Conservation (phyloP, 2,797 vertebrate species). For the Neopelma chrysocephalum region DNA sequence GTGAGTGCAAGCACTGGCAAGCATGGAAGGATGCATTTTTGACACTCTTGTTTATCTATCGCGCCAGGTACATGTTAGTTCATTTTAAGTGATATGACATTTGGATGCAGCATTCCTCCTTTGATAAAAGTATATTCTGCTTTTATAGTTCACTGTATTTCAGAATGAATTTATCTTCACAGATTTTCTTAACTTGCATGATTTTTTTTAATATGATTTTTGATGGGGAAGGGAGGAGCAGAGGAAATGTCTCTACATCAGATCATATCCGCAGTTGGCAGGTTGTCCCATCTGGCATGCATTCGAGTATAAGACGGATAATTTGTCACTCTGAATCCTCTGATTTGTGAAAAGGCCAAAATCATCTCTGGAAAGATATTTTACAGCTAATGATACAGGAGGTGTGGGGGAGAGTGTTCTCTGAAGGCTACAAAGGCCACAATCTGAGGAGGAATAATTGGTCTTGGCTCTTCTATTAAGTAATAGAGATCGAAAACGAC, state of each 20-base stretch:
- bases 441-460: constrained; percentile 56
- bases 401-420: constrained; percentile 36
- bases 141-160: not conserved
- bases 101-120: not conserved
- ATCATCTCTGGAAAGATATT: constrained; percentile 44
- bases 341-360: constrained; percentile 52
- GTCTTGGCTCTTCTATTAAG: constrained; percentile 44
- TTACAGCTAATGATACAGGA: constrained; percentile 47
- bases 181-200: not conserved
- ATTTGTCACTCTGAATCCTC: constrained; percentile 50
- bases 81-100: not conserved
- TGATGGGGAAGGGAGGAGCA: not conserved
- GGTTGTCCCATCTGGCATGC: constrained; percentile 37
- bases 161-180: not conserved
- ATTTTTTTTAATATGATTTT: not conserved
- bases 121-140: not conserved
- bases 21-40: not conserved
- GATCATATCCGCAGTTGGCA: not conserved
- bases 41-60: not conserved
- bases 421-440: constrained; percentile 33
- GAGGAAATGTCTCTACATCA: not conserved
- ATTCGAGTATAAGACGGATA: not conserved
- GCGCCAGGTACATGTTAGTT: not conserved
- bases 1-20: not conserved
- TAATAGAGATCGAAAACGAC: constrained; percentile 22